A percentile compares a stretch with the other conserved stretches of the same genome.
Evolutionary conservation across 2,113 vertebrate genomes (phyloP).

Genomic region (Anarrhichthys ocellatus): DNA sequence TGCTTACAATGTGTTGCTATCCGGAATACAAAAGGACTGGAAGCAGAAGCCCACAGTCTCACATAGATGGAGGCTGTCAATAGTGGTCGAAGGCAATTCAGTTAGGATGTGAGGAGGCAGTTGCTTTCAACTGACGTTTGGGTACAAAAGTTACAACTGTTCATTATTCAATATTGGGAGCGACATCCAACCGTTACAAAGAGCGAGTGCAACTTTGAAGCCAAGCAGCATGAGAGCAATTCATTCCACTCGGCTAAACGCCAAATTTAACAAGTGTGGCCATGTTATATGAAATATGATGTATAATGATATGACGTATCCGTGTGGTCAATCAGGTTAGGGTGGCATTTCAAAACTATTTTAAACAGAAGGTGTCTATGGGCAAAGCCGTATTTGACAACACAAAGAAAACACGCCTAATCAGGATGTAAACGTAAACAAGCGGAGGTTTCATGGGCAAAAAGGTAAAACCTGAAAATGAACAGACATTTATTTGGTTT

Average conservation of each 20-base stretch:
- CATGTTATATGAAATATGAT: neutral
- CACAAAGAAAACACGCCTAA: slow-evolving; percentile 13
- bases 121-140: slow-evolving; percentile 78
- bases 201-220: slow-evolving; percentile 86
- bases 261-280: slow-evolving; percentile 48
- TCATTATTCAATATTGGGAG: slow-evolving; percentile 73
- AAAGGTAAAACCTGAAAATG: slow-evolving; percentile 41
- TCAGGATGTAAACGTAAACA: slow-evolving; percentile 42
- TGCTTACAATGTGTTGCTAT: slow-evolving; percentile 86
- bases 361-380: slow-evolving; percentile 10
- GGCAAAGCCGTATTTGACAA: slow-evolving; percentile 15
- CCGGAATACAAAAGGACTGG: slow-evolving; percentile 81
- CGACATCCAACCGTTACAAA: slow-evolving; percentile 84
- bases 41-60: slow-evolving; percentile 78
- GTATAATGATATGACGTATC: slow-evolving; percentile 1
- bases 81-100: slow-evolving; percentile 88
- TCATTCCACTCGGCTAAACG: slow-evolving; percentile 57
- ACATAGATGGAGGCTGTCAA: slow-evolving; percentile 70
- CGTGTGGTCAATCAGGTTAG: slow-evolving; percentile 17
- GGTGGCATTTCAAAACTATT: slow-evolving; percentile 19
- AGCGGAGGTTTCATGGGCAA: slow-evolving; percentile 9
- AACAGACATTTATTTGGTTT: slow-evolving; percentile 50
- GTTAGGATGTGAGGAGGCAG: slow-evolving; percentile 85
- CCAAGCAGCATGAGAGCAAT: slow-evolving; percentile 86
- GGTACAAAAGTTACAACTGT: slow-evolving; percentile 80